Conservation (phyloP, 2,888 invertebrate genomes). For the Tenthredo distinguenda region DNA sequence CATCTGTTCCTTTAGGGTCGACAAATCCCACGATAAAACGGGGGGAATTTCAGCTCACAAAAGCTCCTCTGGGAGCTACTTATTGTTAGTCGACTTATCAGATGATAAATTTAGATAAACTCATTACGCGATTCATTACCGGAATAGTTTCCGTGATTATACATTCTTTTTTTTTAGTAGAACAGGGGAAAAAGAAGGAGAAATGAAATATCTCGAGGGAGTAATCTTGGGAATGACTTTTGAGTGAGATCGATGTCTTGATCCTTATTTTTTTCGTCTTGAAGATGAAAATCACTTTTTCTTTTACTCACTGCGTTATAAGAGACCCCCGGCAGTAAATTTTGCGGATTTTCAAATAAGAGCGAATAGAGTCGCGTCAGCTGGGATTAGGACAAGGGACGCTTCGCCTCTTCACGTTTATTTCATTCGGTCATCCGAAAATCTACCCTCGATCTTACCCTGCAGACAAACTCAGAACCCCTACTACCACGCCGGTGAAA, state of each 20-base stretch:
- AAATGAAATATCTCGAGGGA: no score
- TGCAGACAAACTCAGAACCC: neutral
- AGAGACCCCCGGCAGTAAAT: neutral
- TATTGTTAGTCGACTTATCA: neutral
- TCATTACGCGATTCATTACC: neutral
- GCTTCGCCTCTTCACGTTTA: constrained; percentile 9
- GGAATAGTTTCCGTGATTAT: neutral
- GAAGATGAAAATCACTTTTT: no score
- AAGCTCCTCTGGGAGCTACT: neutral
- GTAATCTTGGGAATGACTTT: neutral
- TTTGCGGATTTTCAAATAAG: constrained; percentile 3
- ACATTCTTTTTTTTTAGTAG: no score
- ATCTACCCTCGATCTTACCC: constrained; percentile 12
- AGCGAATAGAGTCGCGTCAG: constrained; percentile 18
- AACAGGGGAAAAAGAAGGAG: neutral
- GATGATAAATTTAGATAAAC: neutral
- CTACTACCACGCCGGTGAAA: neutral
- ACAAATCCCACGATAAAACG: constrained; percentile 2
- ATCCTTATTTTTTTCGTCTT: neutral
- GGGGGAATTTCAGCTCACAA: constrained; percentile 22
- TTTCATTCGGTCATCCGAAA: constrained; percentile 35
- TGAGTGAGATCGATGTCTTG: neutral
- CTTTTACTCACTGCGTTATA: neutral
- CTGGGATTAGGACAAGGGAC: constrained; percentile 4
- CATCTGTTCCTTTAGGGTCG: constrained; percentile 17